Base-by-base conservation (phyloP, 2,113 vertebrate species). In the Microcebus tavaratra region DNA sequence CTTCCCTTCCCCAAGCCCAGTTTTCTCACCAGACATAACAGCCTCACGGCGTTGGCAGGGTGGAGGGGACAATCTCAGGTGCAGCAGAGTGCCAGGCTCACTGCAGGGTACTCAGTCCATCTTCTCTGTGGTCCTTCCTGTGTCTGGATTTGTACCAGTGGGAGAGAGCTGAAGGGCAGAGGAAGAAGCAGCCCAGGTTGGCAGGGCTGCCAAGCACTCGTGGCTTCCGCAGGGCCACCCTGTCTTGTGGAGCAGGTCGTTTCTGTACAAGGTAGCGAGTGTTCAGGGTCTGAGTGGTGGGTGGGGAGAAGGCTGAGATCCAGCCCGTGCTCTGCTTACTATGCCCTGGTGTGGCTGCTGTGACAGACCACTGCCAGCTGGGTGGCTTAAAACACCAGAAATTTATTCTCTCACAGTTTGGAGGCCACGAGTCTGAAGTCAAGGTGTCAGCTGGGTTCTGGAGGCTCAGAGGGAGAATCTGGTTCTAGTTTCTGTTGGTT, bases 271-370 rank as follows among this genome's bases (percentile, higher is more conserved):
- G 76, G 39, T 2, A 31, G 6, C 0, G 5, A 34, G 4, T 34
- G 4, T 20, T 15, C 4, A 36, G 9, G 65, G 29, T n/a, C 17
- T 15, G 34, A 45, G 48, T 0, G 1, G 1, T 14, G 3, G 59
- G 59, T 61, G 59, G 59, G 59, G 59, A 8, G 20, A 7, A 57
- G 7, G 2, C 0, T 31, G 59, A 25, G 48, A 59, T 48, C 23
- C 17, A 9, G 31, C 27, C 67, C 36, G 42, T 17, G 2, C 13
- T 34, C 36, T 6, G 50, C 59, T 91, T 2, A 10, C 34, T 12
- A 9, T 0, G 1, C 39, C 39, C 23, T 78, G 10, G 20, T 42
- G 27, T 31, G 11, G 53, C 45, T 23, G 4, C 42, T 76, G 5
- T 91, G 55, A 27, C 39, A 53, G n/a, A 7, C 27, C 48, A n/a